These are phyloP conservation scores for Dolichomitus sp. DNA, from an alignment of 2,888 invertebrate species.

Conservation along the genomic window DNA sequence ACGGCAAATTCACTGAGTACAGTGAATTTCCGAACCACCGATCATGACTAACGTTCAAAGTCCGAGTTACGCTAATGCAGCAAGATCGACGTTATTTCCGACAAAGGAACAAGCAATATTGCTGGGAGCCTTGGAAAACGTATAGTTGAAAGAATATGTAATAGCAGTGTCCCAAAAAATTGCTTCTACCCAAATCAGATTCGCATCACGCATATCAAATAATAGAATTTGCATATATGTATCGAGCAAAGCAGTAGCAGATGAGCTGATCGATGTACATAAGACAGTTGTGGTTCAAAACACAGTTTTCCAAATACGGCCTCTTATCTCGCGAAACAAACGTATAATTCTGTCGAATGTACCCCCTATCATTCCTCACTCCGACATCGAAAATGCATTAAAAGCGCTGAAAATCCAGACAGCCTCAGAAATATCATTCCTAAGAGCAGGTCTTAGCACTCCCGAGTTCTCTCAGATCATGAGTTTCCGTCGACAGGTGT, in stretches of 20 bases:
- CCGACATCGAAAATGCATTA: constrained; percentile 2
- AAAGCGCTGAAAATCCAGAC: constrained; percentile 13
- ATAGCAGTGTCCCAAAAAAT: constrained; percentile 16
- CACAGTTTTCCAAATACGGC: background rate
- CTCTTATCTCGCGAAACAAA: constrained; percentile 45
- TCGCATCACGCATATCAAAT: constrained; percentile 54
- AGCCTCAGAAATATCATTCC: constrained; percentile 14
- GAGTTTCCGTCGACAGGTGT: constrained; percentile 36
- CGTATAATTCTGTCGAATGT: constrained; percentile 55
- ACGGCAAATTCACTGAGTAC: constrained; percentile 32
- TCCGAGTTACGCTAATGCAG: constrained; percentile 8
- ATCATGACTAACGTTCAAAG: too few species aligned
- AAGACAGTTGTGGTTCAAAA: constrained; percentile 20
- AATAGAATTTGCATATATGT: constrained; percentile 62
- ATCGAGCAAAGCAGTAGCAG: constrained; percentile 30
- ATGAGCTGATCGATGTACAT: constrained; percentile 41
- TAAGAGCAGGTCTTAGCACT: constrained; percentile 27
- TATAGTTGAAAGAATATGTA: constrained; percentile 32
- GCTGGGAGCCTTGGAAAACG: constrained; percentile 24
- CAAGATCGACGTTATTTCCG: constrained; percentile 3
- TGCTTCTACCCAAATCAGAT: constrained; percentile 42
- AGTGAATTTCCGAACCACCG: constrained; percentile 14
- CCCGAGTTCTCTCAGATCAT: constrained; percentile 24
- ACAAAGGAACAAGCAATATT: constrained; percentile 43
- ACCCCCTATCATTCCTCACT: constrained; percentile 35